Percentiles rank a stretch among this genome's conserved stretches.
These are phyloP conservation scores for Helogale parvula DNA, from an alignment of 2,113 vertebrate species.

Conservation along the genomic window DNA sequence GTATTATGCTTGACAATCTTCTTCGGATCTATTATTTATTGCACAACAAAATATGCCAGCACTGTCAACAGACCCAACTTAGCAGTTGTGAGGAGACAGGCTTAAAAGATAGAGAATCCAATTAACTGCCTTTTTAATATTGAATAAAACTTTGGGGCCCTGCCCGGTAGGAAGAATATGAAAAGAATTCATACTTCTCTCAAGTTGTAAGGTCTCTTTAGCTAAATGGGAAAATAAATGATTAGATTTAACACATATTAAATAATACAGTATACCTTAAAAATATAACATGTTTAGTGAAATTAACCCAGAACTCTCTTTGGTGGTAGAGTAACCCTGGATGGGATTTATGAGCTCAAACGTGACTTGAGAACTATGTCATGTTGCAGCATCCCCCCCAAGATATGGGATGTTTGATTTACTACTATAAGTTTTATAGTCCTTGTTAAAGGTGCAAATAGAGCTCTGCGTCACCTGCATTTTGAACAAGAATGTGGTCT, in stretches of 20 bases:
- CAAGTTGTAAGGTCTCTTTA: neutral
- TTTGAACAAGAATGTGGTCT: conserved; percentile 39
- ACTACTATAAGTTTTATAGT: neutral
- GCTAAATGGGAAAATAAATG: neutral
- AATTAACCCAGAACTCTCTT: neutral
- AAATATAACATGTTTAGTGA: neutral
- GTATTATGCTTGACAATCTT: neutral
- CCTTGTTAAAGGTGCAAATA: neutral
- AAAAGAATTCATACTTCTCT: neutral
- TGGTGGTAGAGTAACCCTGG: neutral
- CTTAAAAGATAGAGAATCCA: neutral
- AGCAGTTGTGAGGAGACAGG: neutral
- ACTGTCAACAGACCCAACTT: neutral
- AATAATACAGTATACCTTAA: neutral
- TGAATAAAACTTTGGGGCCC: neutral
- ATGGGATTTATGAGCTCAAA: neutral
- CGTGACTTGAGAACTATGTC: neutral
- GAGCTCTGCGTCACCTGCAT: neutral
- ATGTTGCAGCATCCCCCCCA: neutral
- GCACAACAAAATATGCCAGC: neutral
- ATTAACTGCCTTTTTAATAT: neutral
- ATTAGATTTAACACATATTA: neutral
- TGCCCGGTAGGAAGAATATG: neutral
- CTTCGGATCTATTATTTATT: neutral
- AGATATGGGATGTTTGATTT: neutral